Evolutionary conservation across 2,888 invertebrate species (phyloP).

Genomic region (Drosophila hawaiiensis): DNA sequence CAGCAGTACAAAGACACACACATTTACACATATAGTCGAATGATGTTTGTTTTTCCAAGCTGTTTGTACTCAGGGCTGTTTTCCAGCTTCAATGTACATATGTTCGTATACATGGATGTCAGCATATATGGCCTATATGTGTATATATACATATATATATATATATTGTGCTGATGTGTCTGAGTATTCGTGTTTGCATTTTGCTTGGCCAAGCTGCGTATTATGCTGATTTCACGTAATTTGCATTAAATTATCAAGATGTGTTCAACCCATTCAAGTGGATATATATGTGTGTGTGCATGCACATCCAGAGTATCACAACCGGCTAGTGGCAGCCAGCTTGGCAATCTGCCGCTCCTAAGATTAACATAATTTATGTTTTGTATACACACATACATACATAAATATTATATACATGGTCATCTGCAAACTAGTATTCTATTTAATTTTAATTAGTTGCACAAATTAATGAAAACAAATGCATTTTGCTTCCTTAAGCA

Average conservation of each 20-base stretch:
- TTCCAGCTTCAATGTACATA: slow-evolving; percentile 26
- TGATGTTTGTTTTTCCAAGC: slow-evolving; percentile 51
- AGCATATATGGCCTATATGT: background rate
- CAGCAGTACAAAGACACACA: slow-evolving; percentile 20
- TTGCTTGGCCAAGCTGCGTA: slow-evolving; percentile 39
- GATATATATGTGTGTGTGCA: slow-evolving; percentile 27
- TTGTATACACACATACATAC: background rate
- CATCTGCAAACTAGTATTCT: slow-evolving; percentile 3
- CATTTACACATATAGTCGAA: slow-evolving; percentile 23
- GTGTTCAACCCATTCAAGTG: slow-evolving; percentile 55
- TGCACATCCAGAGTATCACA: background rate
- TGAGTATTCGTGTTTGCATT: slow-evolving; percentile 53
- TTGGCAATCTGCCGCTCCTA: slow-evolving; percentile 14
- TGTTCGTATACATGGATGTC: slow-evolving; percentile 4
- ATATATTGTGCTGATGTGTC: slow-evolving; percentile 33
- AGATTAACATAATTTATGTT: slow-evolving; percentile 46
- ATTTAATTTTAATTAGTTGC: slow-evolving; percentile 33
- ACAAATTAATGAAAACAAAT: slow-evolving; percentile 25
- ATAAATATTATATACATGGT: background rate
- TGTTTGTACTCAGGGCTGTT: slow-evolving; percentile 43
- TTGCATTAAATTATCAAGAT: slow-evolving; percentile 78
- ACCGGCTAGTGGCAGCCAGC: background rate
- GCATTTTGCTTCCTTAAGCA: background rate
- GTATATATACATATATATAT: slow-evolving; percentile 1
- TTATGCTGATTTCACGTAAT: slow-evolving; percentile 77